Evolutionary conservation across 2,888 invertebrate genomes (phyloP).

Genomic region (Monoplex corrugatus): DNA sequence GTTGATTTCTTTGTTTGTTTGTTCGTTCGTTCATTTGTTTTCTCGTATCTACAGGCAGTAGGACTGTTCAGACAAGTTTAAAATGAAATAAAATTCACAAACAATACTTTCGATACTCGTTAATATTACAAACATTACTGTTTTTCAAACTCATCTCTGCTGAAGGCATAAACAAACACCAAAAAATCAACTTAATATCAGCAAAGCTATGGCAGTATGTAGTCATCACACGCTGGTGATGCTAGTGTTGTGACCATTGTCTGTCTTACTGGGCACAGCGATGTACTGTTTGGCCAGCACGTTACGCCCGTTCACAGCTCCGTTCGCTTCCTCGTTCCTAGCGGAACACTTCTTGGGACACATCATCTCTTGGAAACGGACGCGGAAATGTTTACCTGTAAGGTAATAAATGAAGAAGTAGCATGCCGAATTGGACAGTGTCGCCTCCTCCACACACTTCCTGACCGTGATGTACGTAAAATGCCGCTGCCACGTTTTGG

Average conservation of each 20-base stretch:
- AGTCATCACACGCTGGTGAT: constrained; percentile 53
- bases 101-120: no score
- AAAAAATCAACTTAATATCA: no score
- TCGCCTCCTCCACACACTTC: constrained; percentile 75
- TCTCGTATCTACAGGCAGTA: no score
- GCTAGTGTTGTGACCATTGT: constrained; percentile 47
- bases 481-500: constrained; percentile 75
- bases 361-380: constrained; percentile 67
- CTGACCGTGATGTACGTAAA: constrained; percentile 74
- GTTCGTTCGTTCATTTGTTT: no score
- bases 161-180: no score
- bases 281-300: constrained; percentile 54
- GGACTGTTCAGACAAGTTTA: no score
- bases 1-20: no score
- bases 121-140: no score
- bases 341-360: constrained; percentile 56
- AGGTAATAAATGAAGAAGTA: constrained; percentile 80
- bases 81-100: no score
- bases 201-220: no score
- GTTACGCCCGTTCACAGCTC: constrained; percentile 24
- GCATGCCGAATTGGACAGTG: constrained; percentile 79
- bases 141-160: no score
- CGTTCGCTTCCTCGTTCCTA: neutral
- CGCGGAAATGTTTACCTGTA: constrained; percentile 79
- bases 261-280: constrained; percentile 45